Evolutionary conservation across 2,113 vertebrate species (phyloP).

Genomic region (Amblyopsis rosae): DNA sequence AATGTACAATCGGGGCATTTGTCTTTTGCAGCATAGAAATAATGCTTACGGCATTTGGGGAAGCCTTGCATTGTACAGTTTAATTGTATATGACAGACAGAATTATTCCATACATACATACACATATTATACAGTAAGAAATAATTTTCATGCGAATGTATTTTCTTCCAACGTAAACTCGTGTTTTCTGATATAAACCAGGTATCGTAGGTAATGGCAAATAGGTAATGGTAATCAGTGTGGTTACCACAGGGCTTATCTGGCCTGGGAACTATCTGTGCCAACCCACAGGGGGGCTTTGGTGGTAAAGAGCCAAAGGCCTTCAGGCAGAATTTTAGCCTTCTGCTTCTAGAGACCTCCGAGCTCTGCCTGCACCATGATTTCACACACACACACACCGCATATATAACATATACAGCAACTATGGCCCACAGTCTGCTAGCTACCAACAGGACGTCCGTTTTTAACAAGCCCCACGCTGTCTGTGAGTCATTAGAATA

Average conservation of each 20-base stretch:
- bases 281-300: slow-evolving; percentile 42
- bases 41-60: not conserved
- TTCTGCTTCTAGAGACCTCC: slow-evolving; percentile 47
- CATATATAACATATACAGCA: slow-evolving; percentile 12
- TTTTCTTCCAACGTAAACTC: not conserved
- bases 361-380: slow-evolving; percentile 22
- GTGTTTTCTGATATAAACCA: not conserved
- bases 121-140: no score
- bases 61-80: not conserved
- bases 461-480: slow-evolving; percentile 65
- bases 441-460: slow-evolving; percentile 59
- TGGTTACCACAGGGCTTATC: slow-evolving; percentile 46
- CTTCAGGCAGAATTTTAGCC: slow-evolving; percentile 47
- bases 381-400: slow-evolving; percentile 17
- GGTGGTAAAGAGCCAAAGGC: slow-evolving; percentile 54
- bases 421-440: slow-evolving; percentile 62
- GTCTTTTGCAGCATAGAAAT: not conserved
- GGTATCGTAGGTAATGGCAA: slow-evolving; percentile 22
- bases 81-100: not conserved
- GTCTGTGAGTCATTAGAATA: slow-evolving; percentile 74
- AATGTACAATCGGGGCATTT: not conserved
- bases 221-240: not conserved
- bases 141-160: no score
- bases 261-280: slow-evolving; percentile 44
- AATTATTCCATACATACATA: no score